Base-by-base conservation (phyloP, 2,888 invertebrate species). In the Lithophane leautieri region DNA sequence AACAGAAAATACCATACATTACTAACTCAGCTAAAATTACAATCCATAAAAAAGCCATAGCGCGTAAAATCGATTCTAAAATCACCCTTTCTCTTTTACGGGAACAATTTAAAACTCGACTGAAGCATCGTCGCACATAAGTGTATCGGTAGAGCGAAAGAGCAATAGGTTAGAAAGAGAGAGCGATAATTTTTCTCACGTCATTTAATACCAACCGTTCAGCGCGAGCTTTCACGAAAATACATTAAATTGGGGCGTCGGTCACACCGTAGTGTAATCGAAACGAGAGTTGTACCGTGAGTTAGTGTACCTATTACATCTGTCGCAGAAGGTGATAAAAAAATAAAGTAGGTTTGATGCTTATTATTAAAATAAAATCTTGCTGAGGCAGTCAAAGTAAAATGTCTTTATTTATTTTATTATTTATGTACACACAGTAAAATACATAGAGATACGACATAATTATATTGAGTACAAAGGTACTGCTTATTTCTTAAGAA, bases 121-220 rank as follows among this genome's bases (percentile, higher is more conserved):
- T 54, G 68, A 54, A 75, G 70, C 67, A 70, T 54, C 58, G 73
- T 52, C 56, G n/a, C 70, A 71, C 70, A 63, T 79, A 82, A 77
- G 76, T 78, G 76, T 84, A 66, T 77, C 70, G 83, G 47, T 16
- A 70, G 84, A 89, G 81, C 34, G 84, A 87, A 87, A 88, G 0
- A 56, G 78, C 76, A 62, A 28, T 62, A 72, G 8, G 71, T 68
- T 71, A 56, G 79, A 87, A 68, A 54, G 88, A 81, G 87, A 86
- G 40, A 83, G 85, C 86, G 89, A 90, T 89, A 90, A 89, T 93
- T 93, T 92, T 93, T 91, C 92, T 91, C 93, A 93, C 94, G 90
- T 93, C 94, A 92, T 94, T 94, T 93, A 94, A 91, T 93, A 90
- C 88, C 86, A 86, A 89, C 83, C 86, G 86, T 87, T 86, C 86